Base-by-base conservation (phyloP, 2,888 invertebrate species). In the Troides aeacus region DNA sequence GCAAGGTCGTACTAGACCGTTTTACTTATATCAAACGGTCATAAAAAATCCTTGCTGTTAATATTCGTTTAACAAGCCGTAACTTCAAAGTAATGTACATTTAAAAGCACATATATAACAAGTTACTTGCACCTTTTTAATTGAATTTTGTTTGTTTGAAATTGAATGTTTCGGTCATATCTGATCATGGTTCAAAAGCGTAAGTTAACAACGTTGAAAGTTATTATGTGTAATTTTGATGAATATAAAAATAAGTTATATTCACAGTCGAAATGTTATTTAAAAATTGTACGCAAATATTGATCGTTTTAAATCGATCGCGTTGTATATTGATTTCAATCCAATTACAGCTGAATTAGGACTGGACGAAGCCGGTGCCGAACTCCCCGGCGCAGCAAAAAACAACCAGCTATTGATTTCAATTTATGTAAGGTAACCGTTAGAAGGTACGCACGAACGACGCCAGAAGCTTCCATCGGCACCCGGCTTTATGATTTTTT, bases 1-100 rank as follows among this genome's bases (percentile, higher is more conserved):
- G 83, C 91, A 90, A 92, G 91, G 90, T 86, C 91, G 84, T 74
- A 79, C 90, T 90, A 90, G 91, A 92, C 89, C 88, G 87, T 86
- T 86, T 84, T 82, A 80, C 83, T 78, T 78, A 71, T 69, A 64
- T 30, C 62, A 42, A 78, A 76, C 15, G 18, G 78, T 78, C 69
- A 74, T 77, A 76, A 77, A 76, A 74, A 72, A 72, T 75, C 72
- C 70, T 67, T 64, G 68, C 72, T 74, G 76, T 76, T 78, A 77
- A 78, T 78, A 77, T 72, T 68, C 72, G 70, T 67, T 72, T 71
- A 72, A 71, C 66, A 59, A 73, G 62, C 66, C 70, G 57, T 70
- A 67, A 67, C 70, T 71, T 57, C 57, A 69, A 71, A 73, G 64
- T 66, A 64, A 65, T 66, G 39, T 24, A 63, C 21, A 63, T 24